A percentile compares a stretch with the other conserved stretches of the same genome.
Conservation (phyloP, 2,888 invertebrate species). For the Folsomia candida region DNA sequence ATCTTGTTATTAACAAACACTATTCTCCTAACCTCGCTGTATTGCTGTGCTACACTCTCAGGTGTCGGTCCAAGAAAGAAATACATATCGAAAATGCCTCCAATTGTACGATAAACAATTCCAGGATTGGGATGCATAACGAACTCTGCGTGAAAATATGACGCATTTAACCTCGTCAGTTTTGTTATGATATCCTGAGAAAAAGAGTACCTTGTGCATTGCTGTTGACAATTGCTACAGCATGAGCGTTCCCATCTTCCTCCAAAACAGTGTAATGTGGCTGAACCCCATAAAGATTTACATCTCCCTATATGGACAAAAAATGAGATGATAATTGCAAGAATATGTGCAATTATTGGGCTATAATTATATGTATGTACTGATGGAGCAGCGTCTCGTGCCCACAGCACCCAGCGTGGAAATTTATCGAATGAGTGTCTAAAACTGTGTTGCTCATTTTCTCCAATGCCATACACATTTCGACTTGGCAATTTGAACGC, state of each 20-base stretch:
- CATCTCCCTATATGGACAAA: not conserved
- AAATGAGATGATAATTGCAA: not conserved
- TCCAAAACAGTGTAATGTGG: constrained; percentile 77
- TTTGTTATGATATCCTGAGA: no score
- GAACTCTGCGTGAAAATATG: no score
- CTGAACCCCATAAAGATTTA: constrained; percentile 75
- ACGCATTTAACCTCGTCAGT: no score
- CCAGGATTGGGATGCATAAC: constrained; percentile 61
- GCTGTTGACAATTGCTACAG: constrained; percentile 76
- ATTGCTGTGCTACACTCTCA: constrained; percentile 65
- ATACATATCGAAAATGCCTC: constrained; percentile 77
- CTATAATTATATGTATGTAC: not conserved
- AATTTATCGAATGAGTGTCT: constrained; percentile 52
- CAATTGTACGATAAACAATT: constrained; percentile 75
- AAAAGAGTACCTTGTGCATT: constrained; percentile 89
- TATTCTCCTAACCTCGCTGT: constrained; percentile 63
- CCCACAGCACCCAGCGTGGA: constrained; percentile 33
- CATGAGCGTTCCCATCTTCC: constrained; percentile 67
- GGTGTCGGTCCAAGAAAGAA: constrained; percentile 76
- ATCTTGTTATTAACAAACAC: no score
- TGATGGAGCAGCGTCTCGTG: constrained; percentile 36
- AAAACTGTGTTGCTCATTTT: constrained; percentile 52
- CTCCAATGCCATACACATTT: no score
- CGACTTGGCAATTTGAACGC: constrained; percentile 53
- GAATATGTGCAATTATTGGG: not conserved